Evolutionary conservation across 2,888 invertebrate species (phyloP).

Genomic region (Eupithecia inturbata): DNA sequence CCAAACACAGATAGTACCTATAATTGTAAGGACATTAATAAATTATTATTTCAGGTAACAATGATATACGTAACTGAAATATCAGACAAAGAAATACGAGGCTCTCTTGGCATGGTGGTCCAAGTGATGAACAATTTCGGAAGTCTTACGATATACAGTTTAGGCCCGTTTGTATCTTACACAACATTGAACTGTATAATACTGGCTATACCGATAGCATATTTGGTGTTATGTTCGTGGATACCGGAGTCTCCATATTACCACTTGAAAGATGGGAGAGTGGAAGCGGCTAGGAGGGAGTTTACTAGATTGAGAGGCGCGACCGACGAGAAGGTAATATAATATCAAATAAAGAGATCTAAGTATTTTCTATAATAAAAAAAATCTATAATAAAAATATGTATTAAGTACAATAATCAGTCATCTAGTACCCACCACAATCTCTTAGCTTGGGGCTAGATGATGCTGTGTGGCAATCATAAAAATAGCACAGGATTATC

Average conservation of each 20-base stretch:
- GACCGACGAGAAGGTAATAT: slow-evolving; percentile 69
- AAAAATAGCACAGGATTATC: not conserved
- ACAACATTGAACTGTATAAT: slow-evolving; percentile 73
- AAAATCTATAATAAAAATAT: too few species aligned
- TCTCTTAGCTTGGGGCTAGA: too few species aligned
- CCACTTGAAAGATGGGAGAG: slow-evolving; percentile 80
- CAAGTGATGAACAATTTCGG: slow-evolving; percentile 80
- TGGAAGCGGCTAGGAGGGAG: slow-evolving; percentile 74
- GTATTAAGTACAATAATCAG: too few species aligned
- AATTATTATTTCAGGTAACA: slow-evolving; percentile 67
- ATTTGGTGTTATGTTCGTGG: slow-evolving; percentile 79
- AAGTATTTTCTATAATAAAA: too few species aligned
- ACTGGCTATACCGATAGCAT: slow-evolving; percentile 74
- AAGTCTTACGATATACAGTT: slow-evolving; percentile 70
- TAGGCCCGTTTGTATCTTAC: slow-evolving; percentile 80
- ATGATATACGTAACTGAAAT: slow-evolving; percentile 83
- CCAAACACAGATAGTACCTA: too few species aligned
- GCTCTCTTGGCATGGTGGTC: slow-evolving; percentile 76
- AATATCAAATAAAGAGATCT: too few species aligned
- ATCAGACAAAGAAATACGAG: slow-evolving; percentile 79
- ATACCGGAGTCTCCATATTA: slow-evolving; percentile 87
- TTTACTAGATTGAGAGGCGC: slow-evolving; percentile 75
- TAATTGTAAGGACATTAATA: too few species aligned
- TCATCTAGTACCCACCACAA: too few species aligned
- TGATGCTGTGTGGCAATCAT: too few species aligned